These are phyloP conservation scores for Metopolophium dirhodum DNA, from an alignment of 1,140 invertebrate genomes.

Conservation along the genomic window DNA sequence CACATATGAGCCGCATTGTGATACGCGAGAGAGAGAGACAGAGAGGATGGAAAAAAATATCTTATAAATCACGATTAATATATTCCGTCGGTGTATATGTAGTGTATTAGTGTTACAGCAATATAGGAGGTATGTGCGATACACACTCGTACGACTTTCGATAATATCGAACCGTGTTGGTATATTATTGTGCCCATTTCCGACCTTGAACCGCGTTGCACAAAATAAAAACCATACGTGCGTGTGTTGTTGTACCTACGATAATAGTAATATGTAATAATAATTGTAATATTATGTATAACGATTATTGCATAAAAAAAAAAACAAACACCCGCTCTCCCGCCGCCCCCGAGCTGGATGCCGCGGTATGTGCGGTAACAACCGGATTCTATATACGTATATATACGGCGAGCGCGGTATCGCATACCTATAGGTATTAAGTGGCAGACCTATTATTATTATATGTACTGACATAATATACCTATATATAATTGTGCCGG, in stretches of 20 bases:
- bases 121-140: neutral
- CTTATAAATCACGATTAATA: slow-evolving; percentile 46
- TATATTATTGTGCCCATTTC: slow-evolving; percentile 39
- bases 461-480: neutral
- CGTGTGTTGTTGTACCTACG: neutral
- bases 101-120: neutral
- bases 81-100: neutral
- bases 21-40: neutral
- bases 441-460: neutral
- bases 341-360: neutral
- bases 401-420: too few relatives aligned
- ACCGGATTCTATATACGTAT: too few relatives aligned
- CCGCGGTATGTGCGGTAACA: neutral
- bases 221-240: neutral
- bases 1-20: neutral
- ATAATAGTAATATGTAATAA: neutral
- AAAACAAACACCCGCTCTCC: neutral
- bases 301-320: neutral
- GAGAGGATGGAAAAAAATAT: slow-evolving; percentile 25
- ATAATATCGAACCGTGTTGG: slow-evolving; percentile 40
- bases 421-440: neutral
- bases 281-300: slow-evolving; percentile 15
- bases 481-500: neutral
- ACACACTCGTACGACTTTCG: slow-evolving; percentile 35
- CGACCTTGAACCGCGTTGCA: slow-evolving; percentile 52